Percentiles rank a stretch among this genome's conserved stretches.
phyloP scores from a whole-genome alignment of 1,140 invertebrate genomes.

The Mya arenaria region DNA sequence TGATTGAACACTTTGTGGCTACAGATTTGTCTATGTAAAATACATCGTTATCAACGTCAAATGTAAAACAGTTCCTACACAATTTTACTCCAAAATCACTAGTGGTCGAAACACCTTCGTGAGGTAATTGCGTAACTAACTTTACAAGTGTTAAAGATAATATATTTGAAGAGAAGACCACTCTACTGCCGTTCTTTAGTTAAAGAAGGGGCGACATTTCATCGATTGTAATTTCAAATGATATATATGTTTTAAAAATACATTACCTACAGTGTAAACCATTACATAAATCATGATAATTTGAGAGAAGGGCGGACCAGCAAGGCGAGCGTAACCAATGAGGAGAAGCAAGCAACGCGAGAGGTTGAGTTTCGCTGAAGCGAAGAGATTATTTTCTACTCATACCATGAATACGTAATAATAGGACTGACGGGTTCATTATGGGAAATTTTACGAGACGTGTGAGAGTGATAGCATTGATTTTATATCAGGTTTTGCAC shows the following conservation, averaged over 20 bases:
- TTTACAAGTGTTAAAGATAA: neutral
- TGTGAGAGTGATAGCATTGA: constrained; percentile 18
- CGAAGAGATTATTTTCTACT: constrained; percentile 13
- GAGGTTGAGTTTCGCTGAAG: neutral
- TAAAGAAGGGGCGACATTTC: neutral
- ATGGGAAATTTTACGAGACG: constrained; percentile 4
- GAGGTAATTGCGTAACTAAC: neutral
- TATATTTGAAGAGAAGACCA: neutral
- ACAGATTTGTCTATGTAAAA: no score
- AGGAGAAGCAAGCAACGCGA: neutral
- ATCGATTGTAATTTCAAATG: constrained; percentile 23
- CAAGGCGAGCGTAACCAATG: neutral
- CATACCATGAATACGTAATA: constrained; percentile 19
- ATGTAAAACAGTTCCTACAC: neutral
- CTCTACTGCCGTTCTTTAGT: neutral
- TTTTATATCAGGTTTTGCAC: neutral
- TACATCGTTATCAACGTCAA: neutral
- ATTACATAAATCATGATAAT: constrained; percentile 53
- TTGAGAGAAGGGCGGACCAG: constrained; percentile 39
- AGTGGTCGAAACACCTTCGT: neutral
- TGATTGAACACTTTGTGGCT: no score
- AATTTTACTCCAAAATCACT: neutral
- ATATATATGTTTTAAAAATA: constrained; percentile 36
- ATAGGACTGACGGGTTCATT: constrained; percentile 5
- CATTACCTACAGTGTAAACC: neutral